Base-by-base conservation (phyloP, 92 coral and sea anemone species). In the Phenganax marumi region DNA sequence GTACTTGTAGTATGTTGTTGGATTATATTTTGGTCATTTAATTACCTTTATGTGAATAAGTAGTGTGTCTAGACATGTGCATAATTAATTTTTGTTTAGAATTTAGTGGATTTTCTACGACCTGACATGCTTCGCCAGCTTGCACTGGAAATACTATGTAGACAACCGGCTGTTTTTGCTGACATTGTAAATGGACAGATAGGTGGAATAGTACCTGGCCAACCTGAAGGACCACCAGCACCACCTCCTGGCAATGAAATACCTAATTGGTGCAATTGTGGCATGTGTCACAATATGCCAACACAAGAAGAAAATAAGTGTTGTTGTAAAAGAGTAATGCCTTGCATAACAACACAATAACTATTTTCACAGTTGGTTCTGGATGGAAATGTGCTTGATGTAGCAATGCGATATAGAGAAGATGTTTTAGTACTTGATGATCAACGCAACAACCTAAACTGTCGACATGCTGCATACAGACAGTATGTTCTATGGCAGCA, bases 311-410 rank as follows among this genome's bases (percentile, higher is more conserved):
- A 70, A 49, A 69, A 81, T 19, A 69, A 81, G 49, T 81, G 85
- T 52, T 81, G 85, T 60, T 66, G 65, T 66, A 51, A 50, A 81
- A 21, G 65, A 10, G 19, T 7, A 50, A 24, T 61, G 58, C 85
- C 65, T 43, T 81, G 69, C 22, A 70, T 81, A 12, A 70, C 79
- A 46, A 69, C 68, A 47, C 51, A n/a, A n/a, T 33, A 76, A 46
- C 77, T 81, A 10, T 81, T 81, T 26, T 13, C 51, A 8, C 84
- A 81, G n/a, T 25, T 81, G 52, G 84, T 68, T 12, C 43, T 81
- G 26, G 84, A 81, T 81, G 62, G 61, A 61, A 81, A 81, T 81
- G 79, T 81, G n/a, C 79, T 81, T n/a, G 85, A 81, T 11, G 52
- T 52, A 48, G 81, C 81, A 22, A 52, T 81, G 79, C 18, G 79